Evolutionary conservation across 1,140 invertebrate species (phyloP).

Genomic region (Psix sp.): DNA sequence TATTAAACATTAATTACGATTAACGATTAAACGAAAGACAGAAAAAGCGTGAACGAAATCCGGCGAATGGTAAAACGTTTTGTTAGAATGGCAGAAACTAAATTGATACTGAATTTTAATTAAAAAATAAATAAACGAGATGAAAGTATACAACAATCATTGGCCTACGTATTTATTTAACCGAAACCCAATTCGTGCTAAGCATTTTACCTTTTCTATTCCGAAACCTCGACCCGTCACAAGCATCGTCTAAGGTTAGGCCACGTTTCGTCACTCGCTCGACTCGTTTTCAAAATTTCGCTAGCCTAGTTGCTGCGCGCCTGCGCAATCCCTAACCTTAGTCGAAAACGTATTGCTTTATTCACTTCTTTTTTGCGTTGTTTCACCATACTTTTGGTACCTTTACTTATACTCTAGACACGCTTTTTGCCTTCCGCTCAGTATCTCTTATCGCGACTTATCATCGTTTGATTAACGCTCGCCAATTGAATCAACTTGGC

Average conservation of each 20-base stretch:
- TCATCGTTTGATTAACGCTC: slow-evolving; percentile 17
- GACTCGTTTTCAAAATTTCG: too few species aligned
- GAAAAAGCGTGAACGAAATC: slow-evolving; percentile 60
- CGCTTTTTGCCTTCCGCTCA: too few species aligned
- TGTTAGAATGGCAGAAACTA: slow-evolving; percentile 77
- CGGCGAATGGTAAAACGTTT: slow-evolving; percentile 73
- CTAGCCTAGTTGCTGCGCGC: too few species aligned
- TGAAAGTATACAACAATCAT: slow-evolving; percentile 76
- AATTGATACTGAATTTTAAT: slow-evolving; percentile 78
- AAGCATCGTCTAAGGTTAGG: slow-evolving; percentile 41
- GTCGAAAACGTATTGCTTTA: too few species aligned
- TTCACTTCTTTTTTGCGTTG: too few species aligned
- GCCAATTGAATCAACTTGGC: slow-evolving; percentile 10
- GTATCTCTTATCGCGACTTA: neutral
- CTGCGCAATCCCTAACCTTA: too few species aligned
- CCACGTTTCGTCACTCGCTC: slow-evolving; percentile 26
- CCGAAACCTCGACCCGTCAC: slow-evolving; percentile 48
- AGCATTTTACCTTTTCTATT: slow-evolving; percentile 39
- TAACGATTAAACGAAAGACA: slow-evolving; percentile 64
- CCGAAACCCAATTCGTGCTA: slow-evolving; percentile 37
- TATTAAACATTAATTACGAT: slow-evolving; percentile 75
- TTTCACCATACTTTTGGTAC: too few species aligned
- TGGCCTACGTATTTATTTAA: slow-evolving; percentile 68
- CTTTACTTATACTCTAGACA: too few species aligned
- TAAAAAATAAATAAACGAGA: slow-evolving; percentile 78